A percentile compares a stretch with the other conserved stretches of the same genome.
phyloP scores from a whole-genome alignment of 2,113 vertebrate genomes.

The Phyllostomus hastatus region DNA sequence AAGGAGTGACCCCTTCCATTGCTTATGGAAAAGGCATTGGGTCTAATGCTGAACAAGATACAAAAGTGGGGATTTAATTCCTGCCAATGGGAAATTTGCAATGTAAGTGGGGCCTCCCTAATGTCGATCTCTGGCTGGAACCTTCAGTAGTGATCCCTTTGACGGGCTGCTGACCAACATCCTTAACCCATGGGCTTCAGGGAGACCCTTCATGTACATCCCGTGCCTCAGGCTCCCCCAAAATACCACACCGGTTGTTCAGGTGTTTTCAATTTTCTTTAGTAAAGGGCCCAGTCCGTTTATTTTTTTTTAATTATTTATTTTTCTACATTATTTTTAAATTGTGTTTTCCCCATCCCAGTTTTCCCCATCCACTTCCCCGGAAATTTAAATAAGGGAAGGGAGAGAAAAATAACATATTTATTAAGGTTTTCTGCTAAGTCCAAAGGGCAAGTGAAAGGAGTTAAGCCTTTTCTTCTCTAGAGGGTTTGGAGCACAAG shows the following conservation, averaged over 20 bases:
- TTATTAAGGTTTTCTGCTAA: not conserved
- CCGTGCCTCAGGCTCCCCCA: not conserved
- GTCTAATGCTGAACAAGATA: not conserved
- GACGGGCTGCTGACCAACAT: not conserved
- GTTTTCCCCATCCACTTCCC: not conserved
- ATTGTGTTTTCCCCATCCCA: no score
- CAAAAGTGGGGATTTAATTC: not conserved
- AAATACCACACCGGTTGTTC: not conserved
- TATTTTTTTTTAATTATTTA: no score
- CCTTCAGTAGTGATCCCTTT: not conserved
- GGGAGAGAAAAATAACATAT: not conserved
- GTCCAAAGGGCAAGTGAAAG: not conserved
- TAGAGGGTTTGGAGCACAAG: not conserved
- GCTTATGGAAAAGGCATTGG: not conserved
- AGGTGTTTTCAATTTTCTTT: not conserved
- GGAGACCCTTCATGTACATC: not conserved
- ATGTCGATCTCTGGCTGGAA: not conserved
- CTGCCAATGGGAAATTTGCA: not conserved
- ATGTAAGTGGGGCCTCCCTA: not conserved
- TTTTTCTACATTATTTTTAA: no score
- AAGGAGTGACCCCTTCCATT: not conserved
- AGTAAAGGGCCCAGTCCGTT: not conserved
- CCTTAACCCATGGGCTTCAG: not conserved
- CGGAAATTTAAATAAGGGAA: not conserved
- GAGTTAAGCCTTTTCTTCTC: not conserved